These are phyloP conservation scores for Cheumatopsyche charites DNA, from an alignment of 1,140 invertebrate species.

Conservation along the genomic window DNA sequence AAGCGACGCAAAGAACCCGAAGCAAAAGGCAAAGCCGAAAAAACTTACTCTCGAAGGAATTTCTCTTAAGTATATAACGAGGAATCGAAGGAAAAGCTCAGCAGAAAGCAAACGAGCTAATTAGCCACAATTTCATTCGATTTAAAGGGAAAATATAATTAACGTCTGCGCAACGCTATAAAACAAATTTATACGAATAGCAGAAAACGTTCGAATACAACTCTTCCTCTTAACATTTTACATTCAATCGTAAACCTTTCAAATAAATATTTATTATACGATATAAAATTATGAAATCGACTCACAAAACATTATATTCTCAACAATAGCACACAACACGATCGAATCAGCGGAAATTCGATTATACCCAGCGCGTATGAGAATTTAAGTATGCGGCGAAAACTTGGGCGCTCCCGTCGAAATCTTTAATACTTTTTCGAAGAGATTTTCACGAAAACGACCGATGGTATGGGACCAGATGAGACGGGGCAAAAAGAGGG, in stretches of 20 bases:
- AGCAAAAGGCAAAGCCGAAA: not conserved
- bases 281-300: no score
- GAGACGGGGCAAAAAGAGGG: not conserved
- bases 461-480: not conserved
- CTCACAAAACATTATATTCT: no score
- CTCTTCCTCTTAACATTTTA: no score
- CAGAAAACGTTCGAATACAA: no score
- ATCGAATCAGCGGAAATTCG: not conserved
- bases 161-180: no score
- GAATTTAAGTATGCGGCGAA: constrained; percentile 21
- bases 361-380: not conserved
- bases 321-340: no score
- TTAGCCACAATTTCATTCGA: not conserved
- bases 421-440: constrained; percentile 25
- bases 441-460: constrained; percentile 3
- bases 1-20: not conserved
- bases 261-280: no score
- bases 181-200: no score
- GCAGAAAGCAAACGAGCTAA: constrained; percentile 9
- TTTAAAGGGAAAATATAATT: no score
- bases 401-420: not conserved
- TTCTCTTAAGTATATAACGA: not conserved
- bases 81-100: constrained; percentile 8
- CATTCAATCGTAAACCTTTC: no score
- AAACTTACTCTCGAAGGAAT: not conserved